These are phyloP conservation scores for Cyphomyrus discorhynchus DNA, from an alignment of 2,113 vertebrate species.

Conservation along the genomic window DNA sequence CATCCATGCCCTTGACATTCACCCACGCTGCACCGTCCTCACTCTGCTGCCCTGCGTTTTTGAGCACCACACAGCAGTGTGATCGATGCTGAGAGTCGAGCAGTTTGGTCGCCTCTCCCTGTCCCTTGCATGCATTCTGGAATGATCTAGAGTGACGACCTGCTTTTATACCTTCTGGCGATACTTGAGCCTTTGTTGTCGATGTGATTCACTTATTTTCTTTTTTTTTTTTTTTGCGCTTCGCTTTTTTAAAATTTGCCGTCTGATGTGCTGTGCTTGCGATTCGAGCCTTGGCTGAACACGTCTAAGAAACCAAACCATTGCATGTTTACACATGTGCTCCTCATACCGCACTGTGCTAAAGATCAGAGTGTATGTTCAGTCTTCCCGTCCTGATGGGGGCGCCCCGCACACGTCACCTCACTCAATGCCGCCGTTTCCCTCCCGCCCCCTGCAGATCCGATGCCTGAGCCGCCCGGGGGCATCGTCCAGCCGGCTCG, in stretches of 20 bases:
- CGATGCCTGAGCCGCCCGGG: slow-evolving; percentile 82
- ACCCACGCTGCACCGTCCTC: neutral
- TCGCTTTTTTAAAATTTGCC: neutral
- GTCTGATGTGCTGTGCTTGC: neutral
- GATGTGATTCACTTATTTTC: neutral
- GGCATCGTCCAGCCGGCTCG: slow-evolving; percentile 62
- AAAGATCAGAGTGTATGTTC: neutral
- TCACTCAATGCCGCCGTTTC: neutral
- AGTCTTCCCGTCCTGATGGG: neutral
- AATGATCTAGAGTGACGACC: neutral
- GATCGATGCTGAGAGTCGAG: neutral
- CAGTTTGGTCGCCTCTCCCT: neutral
- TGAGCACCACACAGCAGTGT: neutral
- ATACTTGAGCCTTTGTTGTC: neutral
- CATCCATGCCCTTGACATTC: neutral
- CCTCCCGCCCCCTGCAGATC: slow-evolving; percentile 61
- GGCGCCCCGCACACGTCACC: no score
- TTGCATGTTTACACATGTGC: neutral
- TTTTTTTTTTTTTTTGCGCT: neutral
- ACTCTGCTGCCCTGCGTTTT: neutral
- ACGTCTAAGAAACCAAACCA: neutral
- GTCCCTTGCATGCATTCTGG: slow-evolving; percentile 1
- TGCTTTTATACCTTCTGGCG: neutral
- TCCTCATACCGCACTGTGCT: neutral
- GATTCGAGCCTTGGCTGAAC: neutral